Conservation (phyloP, 2,888 invertebrate genomes). For the Netelia virgata region DNA sequence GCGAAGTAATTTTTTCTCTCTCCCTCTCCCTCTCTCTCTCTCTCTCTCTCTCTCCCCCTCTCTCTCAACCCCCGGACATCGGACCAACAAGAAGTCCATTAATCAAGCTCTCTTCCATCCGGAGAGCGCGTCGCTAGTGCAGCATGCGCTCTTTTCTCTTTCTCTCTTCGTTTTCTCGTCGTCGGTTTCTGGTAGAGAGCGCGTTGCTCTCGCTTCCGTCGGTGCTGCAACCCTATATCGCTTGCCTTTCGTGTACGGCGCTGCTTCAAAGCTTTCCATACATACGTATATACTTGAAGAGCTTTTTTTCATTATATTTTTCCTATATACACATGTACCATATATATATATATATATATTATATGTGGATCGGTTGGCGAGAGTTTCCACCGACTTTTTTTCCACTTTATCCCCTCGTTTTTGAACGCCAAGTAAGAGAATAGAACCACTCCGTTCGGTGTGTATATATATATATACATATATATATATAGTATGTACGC, state of each 20-base stretch:
- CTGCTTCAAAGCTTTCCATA: constrained; percentile 35
- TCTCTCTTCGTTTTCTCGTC: constrained; percentile 24
- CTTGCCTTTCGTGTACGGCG: constrained; percentile 33
- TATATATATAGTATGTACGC: not conserved
- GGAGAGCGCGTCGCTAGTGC: constrained; percentile 55
- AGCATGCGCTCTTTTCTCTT: constrained; percentile 50
- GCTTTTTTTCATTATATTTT: not conserved
- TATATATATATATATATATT: not conserved
- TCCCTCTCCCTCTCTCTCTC: constrained; percentile 28
- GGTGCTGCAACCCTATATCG: constrained; percentile 11
- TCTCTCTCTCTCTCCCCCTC: constrained; percentile 31
- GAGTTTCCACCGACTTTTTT: constrained; percentile 32
- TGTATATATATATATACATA: too few species aligned
- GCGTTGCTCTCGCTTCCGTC: constrained; percentile 22
- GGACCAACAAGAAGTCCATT: constrained; percentile 78
- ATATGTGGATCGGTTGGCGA: constrained; percentile 26
- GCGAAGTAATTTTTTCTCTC: constrained; percentile 70
- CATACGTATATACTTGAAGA: not conserved
- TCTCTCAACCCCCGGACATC: constrained; percentile 72
- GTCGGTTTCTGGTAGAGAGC: not conserved
- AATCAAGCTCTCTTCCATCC: constrained; percentile 73
- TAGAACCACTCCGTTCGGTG: not conserved
- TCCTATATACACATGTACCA: not conserved
- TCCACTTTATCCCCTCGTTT: not conserved
- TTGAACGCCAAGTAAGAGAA: constrained; percentile 8